Evolutionary conservation across 2,113 vertebrate genomes (phyloP).

Genomic region (Amphiprion percula): DNA sequence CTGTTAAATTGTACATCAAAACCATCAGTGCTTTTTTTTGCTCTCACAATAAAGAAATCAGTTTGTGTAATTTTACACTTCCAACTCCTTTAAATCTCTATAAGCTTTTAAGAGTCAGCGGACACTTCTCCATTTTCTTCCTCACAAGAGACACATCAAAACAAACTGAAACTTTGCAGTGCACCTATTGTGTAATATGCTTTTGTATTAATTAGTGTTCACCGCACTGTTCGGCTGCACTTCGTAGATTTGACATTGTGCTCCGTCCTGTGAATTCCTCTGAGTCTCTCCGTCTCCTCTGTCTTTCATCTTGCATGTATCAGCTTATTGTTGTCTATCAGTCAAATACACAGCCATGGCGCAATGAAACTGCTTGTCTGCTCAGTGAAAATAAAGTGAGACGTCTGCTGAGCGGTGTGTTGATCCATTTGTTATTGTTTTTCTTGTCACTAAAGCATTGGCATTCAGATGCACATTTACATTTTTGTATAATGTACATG

Average conservation of each 20-base stretch:
- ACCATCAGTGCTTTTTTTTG: slow-evolving; percentile 3
- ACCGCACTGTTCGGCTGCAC: slow-evolving; percentile 45
- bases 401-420: slow-evolving; percentile 41
- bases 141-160: slow-evolving; percentile 15
- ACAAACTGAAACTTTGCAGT: slow-evolving; percentile 1
- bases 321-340: slow-evolving; percentile 48
- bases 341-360: slow-evolving; percentile 35
- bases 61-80: slow-evolving; percentile 13
- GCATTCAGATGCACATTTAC: slow-evolving; percentile 32
- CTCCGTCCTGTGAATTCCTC: slow-evolving; percentile 12
- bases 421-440: slow-evolving; percentile 51
- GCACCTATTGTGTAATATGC: not conserved
- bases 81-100: not conserved
- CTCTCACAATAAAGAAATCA: slow-evolving; percentile 11
- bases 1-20: slow-evolving; percentile 2
- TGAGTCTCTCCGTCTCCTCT: not conserved
- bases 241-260: slow-evolving; percentile 31
- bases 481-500: slow-evolving; percentile 33
- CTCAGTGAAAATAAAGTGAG: slow-evolving; percentile 63
- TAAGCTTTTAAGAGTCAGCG: not conserved
- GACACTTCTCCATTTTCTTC: slow-evolving; percentile 1
- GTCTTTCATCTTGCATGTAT: slow-evolving; percentile 9
- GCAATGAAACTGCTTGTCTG: slow-evolving; percentile 56
- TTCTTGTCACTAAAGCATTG: slow-evolving; percentile 39
- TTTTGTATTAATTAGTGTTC: slow-evolving; percentile 15